Evolutionary conservation across 2,113 vertebrate genomes (phyloP), one percentile per base, ranked within the genome.

Genomic region (Stegastes partitus): DNA sequence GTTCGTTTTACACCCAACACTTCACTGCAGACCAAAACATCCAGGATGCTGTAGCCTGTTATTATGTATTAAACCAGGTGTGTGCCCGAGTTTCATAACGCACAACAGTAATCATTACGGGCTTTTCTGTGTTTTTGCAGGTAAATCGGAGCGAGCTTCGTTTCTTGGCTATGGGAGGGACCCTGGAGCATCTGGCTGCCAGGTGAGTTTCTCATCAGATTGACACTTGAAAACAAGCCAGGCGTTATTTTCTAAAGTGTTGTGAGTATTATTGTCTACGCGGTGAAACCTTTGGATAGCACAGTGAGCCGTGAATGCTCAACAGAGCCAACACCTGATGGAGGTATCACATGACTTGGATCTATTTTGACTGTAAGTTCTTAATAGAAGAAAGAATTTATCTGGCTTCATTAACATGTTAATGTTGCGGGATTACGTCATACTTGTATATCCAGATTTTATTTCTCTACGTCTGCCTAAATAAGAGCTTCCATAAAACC

Each of bases 141-240:
- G 96, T 77, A 99, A 99, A 95, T 85, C 96, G 5, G 97, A 98
- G n/a, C 95, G 97, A 83, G 90, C 95, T 79, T 93, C 95, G 0
- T 99, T 98, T 94, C 91, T 96, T 51, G 84, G 96, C 53, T 99
- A 96, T 81, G 96, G 94, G 53, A 95, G 96, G 94, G 96, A 98
- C 34, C 88, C 96, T 1, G 95, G 93, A 73, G 94, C 97, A 75
- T 93, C 98, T 79, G 95, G 95, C 82, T 96, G 97, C 87, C 97
- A 98, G 90, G 98, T 99, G 95, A 96, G 95, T 95, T 78, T 65
- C 31, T 44, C 26, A 68, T 62, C 45, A n/a, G 11, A 12, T 47
- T n/a, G n/a, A n/a, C n/a, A n/a, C n/a, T n/a, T n/a, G 9, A 34
- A 34, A 34, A 34, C 31, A 34, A 34, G 2, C 31, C 31, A 8